Conservation (phyloP, 2,888 invertebrate species). For the Blera fallax region DNA sequence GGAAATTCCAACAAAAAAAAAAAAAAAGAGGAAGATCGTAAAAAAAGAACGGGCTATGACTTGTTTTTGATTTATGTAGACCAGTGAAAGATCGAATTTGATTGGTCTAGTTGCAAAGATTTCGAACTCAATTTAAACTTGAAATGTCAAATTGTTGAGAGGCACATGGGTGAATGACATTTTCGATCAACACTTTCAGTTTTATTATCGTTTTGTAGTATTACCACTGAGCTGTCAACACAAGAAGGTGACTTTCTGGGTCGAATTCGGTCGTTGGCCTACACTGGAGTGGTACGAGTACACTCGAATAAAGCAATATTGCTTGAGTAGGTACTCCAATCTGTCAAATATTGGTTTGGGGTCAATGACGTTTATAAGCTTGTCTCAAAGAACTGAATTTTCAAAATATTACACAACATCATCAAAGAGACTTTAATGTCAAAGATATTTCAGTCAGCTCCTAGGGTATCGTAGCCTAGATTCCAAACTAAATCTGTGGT, state of each 20-base stretch:
- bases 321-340: neutral
- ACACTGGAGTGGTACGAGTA: neutral
- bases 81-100: conserved; percentile 8
- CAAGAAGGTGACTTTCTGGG: neutral
- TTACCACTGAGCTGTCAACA: neutral
- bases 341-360: neutral
- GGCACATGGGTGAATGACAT: conserved; percentile 1
- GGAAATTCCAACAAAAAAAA: conserved; percentile 21
- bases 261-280: conserved; percentile 1
- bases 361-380: neutral
- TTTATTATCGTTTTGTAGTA: neutral
- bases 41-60: neutral
- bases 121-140: neutral
- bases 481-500: too few species aligned
- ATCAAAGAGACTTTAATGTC: neutral
- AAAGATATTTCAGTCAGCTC: too few species aligned
- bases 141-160: neutral
- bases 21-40: neutral
- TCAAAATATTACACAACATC: neutral
- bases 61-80: conserved; percentile 1
- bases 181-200: neutral
- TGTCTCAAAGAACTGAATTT: neutral
- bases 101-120: neutral
- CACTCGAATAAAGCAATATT: neutral
- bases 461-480: neutral